Evolutionary conservation across 2,113 vertebrate genomes (phyloP).

Genomic region (Embiotoca jacksoni): DNA sequence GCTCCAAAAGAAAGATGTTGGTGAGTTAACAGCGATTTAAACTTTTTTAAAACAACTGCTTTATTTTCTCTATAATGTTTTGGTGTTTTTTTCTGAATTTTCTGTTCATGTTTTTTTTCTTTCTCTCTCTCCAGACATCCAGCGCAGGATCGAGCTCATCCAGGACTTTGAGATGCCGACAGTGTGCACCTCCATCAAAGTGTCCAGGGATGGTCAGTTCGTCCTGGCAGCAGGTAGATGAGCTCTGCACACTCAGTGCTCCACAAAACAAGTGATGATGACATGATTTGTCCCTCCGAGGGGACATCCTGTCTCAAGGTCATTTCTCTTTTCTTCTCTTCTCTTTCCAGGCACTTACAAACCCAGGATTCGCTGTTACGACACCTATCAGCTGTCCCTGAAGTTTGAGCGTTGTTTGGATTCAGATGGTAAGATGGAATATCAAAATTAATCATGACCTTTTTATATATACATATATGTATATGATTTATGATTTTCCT

Average conservation of each 20-base stretch:
- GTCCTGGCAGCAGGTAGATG: slow-evolving; percentile 92
- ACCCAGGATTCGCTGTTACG: slow-evolving; percentile 94
- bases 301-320: too few species aligned
- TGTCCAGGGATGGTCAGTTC: slow-evolving; percentile 96
- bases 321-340: not conserved
- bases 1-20: slow-evolving; percentile 95
- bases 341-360: slow-evolving; percentile 92
- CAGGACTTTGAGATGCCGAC: slow-evolving; percentile 99
- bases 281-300: not conserved
- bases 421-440: slow-evolving; percentile 89
- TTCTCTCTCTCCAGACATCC: slow-evolving; percentile 91
- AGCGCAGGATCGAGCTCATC: slow-evolving; percentile 97
- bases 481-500: slow-evolving; percentile 2
- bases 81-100: not conserved
- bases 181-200: slow-evolving; percentile 92
- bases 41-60: fast-evolving
- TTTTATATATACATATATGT: too few species aligned
- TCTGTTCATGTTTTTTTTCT: not conserved
- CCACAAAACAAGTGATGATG: not conserved
- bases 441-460: too few species aligned
- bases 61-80: not conserved
- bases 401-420: slow-evolving; percentile 98
- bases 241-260: not conserved
- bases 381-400: slow-evolving; percentile 95
- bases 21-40: slow-evolving; percentile 83